phyloP scores from a whole-genome alignment of 2,113 vertebrate species.

The Trachemys scripta region DNA sequence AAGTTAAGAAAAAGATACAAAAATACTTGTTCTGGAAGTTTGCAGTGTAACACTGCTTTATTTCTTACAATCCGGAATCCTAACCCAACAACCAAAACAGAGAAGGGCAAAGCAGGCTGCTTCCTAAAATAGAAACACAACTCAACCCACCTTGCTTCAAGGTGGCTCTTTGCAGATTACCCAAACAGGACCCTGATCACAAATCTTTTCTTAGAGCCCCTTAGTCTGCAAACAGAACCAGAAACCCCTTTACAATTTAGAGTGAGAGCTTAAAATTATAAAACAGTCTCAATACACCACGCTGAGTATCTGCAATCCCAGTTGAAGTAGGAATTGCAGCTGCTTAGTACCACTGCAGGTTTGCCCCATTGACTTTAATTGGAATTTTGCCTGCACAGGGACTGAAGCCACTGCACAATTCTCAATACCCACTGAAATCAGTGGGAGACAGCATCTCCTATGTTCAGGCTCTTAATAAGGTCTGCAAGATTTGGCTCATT shows the following conservation, averaged over 20 bases:
- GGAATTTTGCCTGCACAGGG: background rate
- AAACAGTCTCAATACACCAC: background rate
- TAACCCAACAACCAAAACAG: background rate
- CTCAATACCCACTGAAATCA: background rate
- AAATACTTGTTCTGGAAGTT: background rate
- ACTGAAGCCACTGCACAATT: background rate
- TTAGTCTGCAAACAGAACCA: too few species aligned
- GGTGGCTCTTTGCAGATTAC: too few species aligned
- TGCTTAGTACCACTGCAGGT: background rate
- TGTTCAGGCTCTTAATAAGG: background rate
- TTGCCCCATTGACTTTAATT: background rate
- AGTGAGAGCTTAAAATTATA: too few species aligned
- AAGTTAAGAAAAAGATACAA: background rate
- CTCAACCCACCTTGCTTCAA: too few species aligned
- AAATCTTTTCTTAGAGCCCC: too few species aligned
- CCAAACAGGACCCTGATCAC: too few species aligned
- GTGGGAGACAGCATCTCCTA: background rate
- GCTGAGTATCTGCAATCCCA: background rate
- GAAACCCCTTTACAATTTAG: too few species aligned
- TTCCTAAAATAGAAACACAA: too few species aligned
- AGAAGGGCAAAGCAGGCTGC: too few species aligned
- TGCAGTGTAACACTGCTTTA: background rate
- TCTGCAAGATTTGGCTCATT: background rate
- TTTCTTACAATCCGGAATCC: background rate
- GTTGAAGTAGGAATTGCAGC: background rate